Evolutionary conservation across 1,140 invertebrate species (phyloP), one percentile per base, ranked within the genome.

Genomic region (Orchestia grillus): DNA sequence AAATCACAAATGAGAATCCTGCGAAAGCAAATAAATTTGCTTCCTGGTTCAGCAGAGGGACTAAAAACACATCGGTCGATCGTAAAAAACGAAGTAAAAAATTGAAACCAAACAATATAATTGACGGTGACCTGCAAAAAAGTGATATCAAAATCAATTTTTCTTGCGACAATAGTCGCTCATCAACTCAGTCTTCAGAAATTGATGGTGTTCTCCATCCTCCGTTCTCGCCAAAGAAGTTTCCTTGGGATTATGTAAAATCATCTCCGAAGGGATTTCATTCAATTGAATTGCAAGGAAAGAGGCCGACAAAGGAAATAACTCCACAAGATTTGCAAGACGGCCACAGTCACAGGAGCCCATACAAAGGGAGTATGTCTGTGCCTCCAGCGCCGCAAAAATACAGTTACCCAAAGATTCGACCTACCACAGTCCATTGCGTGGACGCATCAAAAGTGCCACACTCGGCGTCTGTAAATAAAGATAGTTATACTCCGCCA

Each of bases 191-290:
- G 11, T 15, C 62, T 77, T 77, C 41, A 11, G 43, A 90, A 43
- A 90, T 11, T 42, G 88, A 41, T 3, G 88, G n/a, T 42, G 15
- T 42, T 90, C 43, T 19, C 4, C 41, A 4, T 19, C 88, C 28
- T 90, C 41, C 28, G 42, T 41, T 87, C 8, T 42, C 88, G 36
- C 41, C 88, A 45, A 94, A 94, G 92, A 94, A 94, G 41, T 94
- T 94, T 45, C 92, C 92, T 40, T 94, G 92, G 92, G 92, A 94
- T 94, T 94, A 94, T 40, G 44, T 94, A 45, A 94, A 40, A 94
- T 6, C 92, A n/a, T 94, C 92, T 44, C 44, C 92, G 36, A 94
- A 44, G 19, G 41, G 43, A 42, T 28, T 90, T 90, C n/a, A 90
- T 90, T 43, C 41, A 42, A 90, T 41, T 42, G 41, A 90, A 90